Evolutionary conservation across 2,888 invertebrate genomes (phyloP), one percentile per base, ranked within the genome.

Genomic region (Troilus luridus): DNA sequence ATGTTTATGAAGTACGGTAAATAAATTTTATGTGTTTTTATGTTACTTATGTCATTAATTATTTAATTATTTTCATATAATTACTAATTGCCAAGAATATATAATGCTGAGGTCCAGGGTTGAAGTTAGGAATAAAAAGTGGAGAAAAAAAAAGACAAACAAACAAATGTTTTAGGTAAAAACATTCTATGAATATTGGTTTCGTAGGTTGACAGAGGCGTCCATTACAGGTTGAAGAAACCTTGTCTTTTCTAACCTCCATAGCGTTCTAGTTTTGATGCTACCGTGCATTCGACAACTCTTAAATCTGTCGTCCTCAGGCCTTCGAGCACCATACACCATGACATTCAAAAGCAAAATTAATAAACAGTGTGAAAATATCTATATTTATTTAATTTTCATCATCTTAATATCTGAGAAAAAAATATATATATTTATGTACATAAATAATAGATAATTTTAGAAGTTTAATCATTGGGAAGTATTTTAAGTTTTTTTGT

Each of bases 261-360:
- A 77, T 17, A 41, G 27, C 17, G 72, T 8, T 77, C 41, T 77
- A 77, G 72, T 14, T 77, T 77, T 77, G 72, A 77, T 41, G 72
- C 17, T 77, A 77, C 17, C 72, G 41, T 77, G 72, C 72, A 77
- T 77, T 77, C 72, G 72, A 77, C 72, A 77, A 41, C 72, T 41
- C 72, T 77, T 77, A 77, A 41, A 77, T 77, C 72, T 77, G 72
- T 77, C 72, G 72, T 77, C 72, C 9, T 77, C 72, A 41, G 72
- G 72, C 41, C 72, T 77, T 77, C 72, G 72, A 19, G 72, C 72
- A 8, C 72, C 72, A 77, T 77, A 77, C 72, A 77, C 72, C 72
- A 77, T 77, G 27, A 41, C 41, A 77, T 77, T 41, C 72, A 27
- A 77, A 77, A 77, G 17, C 17, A 77, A 77, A 77, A 77, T 77